Conservation (phyloP, 2,113 vertebrate species). For the Pogonocichla stellata region DNA sequence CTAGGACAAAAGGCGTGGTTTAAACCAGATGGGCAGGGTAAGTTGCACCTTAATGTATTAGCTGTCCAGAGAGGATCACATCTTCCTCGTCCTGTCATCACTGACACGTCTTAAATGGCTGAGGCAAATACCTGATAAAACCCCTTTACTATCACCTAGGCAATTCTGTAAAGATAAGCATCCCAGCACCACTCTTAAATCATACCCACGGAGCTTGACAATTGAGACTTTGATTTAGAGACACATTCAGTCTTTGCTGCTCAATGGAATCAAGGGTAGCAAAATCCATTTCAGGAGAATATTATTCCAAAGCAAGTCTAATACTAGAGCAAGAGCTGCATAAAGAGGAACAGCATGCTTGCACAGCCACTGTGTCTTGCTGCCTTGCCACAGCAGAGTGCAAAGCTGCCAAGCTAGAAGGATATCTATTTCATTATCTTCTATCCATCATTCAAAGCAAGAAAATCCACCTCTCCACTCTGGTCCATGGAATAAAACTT, state of each 20-base stretch:
- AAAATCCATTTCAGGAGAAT: neutral
- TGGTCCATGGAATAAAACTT: neutral
- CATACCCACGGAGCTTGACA: neutral
- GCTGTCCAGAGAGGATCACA: neutral
- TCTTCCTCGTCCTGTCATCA: neutral
- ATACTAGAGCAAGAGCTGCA: neutral
- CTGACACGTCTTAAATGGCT: neutral
- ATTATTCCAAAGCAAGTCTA: neutral
- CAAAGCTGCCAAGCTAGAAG: neutral
- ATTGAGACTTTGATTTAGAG: neutral
- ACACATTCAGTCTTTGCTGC: neutral
- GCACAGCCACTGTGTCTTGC: neutral
- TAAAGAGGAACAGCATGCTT: neutral
- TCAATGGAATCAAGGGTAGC: neutral
- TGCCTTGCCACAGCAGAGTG: neutral
- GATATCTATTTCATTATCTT: neutral
- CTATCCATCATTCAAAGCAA: neutral
- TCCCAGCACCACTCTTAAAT: neutral
- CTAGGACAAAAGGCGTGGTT: slow-evolving; percentile 8
- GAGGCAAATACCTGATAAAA: neutral
- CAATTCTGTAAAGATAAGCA: neutral
- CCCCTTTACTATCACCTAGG: neutral
- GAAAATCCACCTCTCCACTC: neutral
- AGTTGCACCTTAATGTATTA: neutral
- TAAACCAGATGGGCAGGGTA: neutral